These are phyloP conservation scores for Ochropleura plecta DNA, from an alignment of 2,888 invertebrate species.

Conservation along the genomic window DNA sequence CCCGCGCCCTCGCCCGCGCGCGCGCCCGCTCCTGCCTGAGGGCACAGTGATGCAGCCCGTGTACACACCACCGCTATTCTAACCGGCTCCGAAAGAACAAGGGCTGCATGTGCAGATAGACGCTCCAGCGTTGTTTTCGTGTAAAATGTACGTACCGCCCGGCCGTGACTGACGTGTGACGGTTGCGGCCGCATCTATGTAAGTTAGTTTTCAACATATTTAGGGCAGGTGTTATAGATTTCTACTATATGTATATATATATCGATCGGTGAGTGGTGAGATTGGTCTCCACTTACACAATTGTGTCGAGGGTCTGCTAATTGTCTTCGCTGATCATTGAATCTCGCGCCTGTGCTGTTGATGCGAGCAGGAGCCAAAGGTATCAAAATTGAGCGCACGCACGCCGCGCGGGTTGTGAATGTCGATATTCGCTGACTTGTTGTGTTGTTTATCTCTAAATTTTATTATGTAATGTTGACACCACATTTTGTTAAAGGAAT, in stretches of 20 bases:
- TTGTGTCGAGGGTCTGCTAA: conserved; percentile 67
- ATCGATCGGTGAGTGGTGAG: conserved; percentile 65
- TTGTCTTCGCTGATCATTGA: conserved; percentile 58
- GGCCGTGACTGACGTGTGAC: conserved; percentile 25
- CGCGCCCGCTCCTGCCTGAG: background rate
- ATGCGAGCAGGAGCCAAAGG: conserved; percentile 80
- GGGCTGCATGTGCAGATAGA: conserved; percentile 8
- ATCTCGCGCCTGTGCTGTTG: conserved; percentile 64
- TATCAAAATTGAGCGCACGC: conserved; percentile 79
- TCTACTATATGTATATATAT: conserved; percentile 70
- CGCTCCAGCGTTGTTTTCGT: conserved; percentile 27
- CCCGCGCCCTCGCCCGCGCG: conserved; percentile 76
- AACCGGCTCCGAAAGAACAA: background rate
- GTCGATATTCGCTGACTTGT: conserved; percentile 75
- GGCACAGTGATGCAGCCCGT: conserved; percentile 5
- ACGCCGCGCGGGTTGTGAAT: conserved; percentile 82
- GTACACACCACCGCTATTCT: conserved; percentile 24
- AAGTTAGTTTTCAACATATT: conserved; percentile 61
- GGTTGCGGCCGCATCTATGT: conserved; percentile 58
- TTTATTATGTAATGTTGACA: conserved; percentile 82
- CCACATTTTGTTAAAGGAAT: conserved; percentile 69
- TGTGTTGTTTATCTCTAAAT: conserved; percentile 85
- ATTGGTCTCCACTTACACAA: conserved; percentile 69
- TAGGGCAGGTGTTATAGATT: conserved; percentile 68
- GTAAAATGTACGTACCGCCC: conserved; percentile 41